phyloP scores from a whole-genome alignment of 37 sponge, comb jelly and placozoan genomes.

The Cliona cf. orientalis region DNA sequence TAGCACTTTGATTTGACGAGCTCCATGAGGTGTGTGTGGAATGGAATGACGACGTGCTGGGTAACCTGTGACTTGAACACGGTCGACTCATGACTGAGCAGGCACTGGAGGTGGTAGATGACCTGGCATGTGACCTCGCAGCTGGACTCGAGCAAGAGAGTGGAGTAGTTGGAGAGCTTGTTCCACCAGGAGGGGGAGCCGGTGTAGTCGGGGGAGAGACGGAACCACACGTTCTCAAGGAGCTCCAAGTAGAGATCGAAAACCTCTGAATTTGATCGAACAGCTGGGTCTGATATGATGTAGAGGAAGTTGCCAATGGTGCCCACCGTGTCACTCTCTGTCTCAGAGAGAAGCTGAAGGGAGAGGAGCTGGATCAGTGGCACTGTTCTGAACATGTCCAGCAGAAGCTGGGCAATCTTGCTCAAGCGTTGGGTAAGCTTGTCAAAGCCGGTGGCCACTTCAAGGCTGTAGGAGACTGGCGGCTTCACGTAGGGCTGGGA shows the following conservation, averaged over 20 bases:
- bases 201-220: conserved; percentile 45
- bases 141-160: conserved; percentile 24
- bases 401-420: conserved; percentile 52
- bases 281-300: conserved; percentile 28
- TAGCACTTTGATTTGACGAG: conserved; percentile 36
- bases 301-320: conserved; percentile 57
- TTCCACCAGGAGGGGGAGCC: conserved; percentile 49
- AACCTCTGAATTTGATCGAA: conserved; percentile 51
- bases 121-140: conserved; percentile 33
- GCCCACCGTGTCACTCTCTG: conserved; percentile 45
- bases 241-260: conserved; percentile 67
- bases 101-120: conserved; percentile 65
- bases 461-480: conserved; percentile 21
- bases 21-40: conserved; percentile 33
- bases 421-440: conserved; percentile 45
- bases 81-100: conserved; percentile 51
- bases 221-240: conserved; percentile 67
- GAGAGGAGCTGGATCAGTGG: conserved; percentile 76
- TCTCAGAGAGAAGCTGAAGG: conserved; percentile 56
- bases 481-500: neutral
- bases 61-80: conserved; percentile 53
- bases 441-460: conserved; percentile 32
- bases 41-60: conserved; percentile 42
- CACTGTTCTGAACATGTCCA: conserved; percentile 51
- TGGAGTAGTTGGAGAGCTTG: conserved; percentile 52